Evolutionary conservation across 2,888 invertebrate species (phyloP).

Genomic region (Busseola fusca): DNA sequence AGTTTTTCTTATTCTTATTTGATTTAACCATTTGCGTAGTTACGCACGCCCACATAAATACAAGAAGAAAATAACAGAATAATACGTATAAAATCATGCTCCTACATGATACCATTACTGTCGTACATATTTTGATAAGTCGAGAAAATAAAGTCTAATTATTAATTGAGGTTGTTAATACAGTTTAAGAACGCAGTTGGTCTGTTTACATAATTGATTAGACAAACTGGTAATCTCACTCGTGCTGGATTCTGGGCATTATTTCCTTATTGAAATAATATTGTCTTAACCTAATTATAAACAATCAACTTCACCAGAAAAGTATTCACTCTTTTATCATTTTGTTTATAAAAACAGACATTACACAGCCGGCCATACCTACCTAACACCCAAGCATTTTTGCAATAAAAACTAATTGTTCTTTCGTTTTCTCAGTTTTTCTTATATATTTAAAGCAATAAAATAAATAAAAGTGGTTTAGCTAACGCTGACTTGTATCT

Average conservation of each 20-base stretch:
- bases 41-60: not conserved
- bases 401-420: conserved; percentile 25
- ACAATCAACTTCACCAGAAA: conserved; percentile 6
- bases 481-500: conserved; percentile 5
- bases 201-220: conserved; percentile 10
- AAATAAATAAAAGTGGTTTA: conserved; percentile 22
- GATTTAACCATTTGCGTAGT: not conserved
- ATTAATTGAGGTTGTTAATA: not conserved
- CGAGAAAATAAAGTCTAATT: not conserved
- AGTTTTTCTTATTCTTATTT: not conserved
- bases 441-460: conserved; percentile 11
- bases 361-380: conserved; percentile 37
- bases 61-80: not conserved
- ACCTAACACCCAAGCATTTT: conserved; percentile 17
- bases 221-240: conserved; percentile 8
- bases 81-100: not conserved
- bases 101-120: not conserved
- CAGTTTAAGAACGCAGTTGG: not conserved
- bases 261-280: conserved; percentile 5
- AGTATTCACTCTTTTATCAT: not conserved
- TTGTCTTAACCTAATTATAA: conserved; percentile 18
- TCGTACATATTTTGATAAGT: not conserved
- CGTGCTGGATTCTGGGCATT: not conserved
- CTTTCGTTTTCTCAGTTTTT: conserved; percentile 15
- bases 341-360: conserved; percentile 15